Evolutionary conservation across 2,797 vertebrate genomes (phyloP).

Genomic region (Chelon labrosus): DNA sequence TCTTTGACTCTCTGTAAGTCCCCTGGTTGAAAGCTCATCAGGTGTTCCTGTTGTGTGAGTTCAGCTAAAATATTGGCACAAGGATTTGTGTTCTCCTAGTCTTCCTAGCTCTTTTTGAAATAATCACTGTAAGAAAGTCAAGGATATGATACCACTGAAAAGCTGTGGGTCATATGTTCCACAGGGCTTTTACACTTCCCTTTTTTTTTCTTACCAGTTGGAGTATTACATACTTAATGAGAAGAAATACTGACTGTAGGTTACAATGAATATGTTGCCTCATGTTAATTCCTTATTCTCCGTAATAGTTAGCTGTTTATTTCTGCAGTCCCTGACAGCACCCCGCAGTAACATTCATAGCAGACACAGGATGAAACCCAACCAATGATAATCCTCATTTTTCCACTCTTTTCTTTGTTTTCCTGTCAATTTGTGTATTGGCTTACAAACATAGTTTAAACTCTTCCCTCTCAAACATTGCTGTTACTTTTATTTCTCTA

Average conservation of each 20-base stretch:
- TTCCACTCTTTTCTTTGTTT: neutral
- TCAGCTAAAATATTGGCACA: no score
- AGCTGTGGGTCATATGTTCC: neutral
- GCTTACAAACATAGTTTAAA: neutral
- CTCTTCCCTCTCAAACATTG: neutral
- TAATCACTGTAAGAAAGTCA: neutral
- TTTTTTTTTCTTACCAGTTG: no score
- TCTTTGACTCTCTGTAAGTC: neutral
- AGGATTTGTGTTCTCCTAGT: neutral
- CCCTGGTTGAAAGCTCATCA: neutral
- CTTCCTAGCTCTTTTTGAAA: neutral
- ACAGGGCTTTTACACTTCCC: neutral
- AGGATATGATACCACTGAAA: no score
- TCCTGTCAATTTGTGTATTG: neutral
- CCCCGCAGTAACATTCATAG: neutral
- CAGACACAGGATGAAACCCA: neutral
- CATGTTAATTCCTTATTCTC: neutral
- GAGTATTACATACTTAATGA: slow-evolving; percentile 33
- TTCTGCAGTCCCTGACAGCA: neutral
- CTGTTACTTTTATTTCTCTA: neutral
- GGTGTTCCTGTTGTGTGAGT: slow-evolving; percentile 5
- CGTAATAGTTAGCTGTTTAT: neutral
- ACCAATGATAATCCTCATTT: neutral
- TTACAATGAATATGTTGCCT: neutral
- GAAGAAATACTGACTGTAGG: slow-evolving; percentile 30